Evolutionary conservation across 2,797 vertebrate genomes (phyloP), one percentile per base, ranked within the genome.

Genomic region (Oreortyx pictus): DNA sequence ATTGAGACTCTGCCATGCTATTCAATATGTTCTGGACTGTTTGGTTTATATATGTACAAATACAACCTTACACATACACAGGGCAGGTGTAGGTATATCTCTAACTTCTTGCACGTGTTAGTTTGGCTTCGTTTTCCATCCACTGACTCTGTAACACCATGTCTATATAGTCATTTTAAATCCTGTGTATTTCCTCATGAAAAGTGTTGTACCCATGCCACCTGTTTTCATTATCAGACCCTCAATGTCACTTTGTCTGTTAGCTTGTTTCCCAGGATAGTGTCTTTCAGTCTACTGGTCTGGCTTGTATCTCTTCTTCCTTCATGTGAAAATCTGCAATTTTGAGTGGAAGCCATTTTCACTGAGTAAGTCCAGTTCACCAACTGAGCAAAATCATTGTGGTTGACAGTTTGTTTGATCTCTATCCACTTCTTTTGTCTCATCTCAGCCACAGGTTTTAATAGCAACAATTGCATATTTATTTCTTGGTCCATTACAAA

Each of bases 61-160:
- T 7, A n/a, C 50, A 64, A 0, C 22, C 5, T 41, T 15, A 47
- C 13, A 47, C 2, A 6, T 2, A 1, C 9, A 39, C 14, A 9
- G 52, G 4, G 5, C 14, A 66, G 9, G 8, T 57, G 44, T 11
- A 60, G 6, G 7, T 35, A 33, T 16, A 13, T 5, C 37, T 39
- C 17, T 85, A 17, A 61, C 57, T 82, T 59, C 50, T 70, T 33
- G 57, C 16, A 31, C 37, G 29, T 35, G n/a, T 41, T 79, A 75
- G 6, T 61, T 89, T 31, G 14, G 31, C 16, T 65, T 82, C 1
- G 49, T 84, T 84, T 81, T 89, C 35, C n/a, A 74, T 12, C 27
- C 10, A 43, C 27, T 46, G 8, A 41, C 49, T 65, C 44, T 41
- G 37, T 62, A 86, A 64, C 29, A 76, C 4, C 25, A 9, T 29